Percentiles rank a stretch among this genome's conserved stretches.
Evolutionary conservation across 2,888 invertebrate species (phyloP).

Genomic region (Athalia cordata): DNA sequence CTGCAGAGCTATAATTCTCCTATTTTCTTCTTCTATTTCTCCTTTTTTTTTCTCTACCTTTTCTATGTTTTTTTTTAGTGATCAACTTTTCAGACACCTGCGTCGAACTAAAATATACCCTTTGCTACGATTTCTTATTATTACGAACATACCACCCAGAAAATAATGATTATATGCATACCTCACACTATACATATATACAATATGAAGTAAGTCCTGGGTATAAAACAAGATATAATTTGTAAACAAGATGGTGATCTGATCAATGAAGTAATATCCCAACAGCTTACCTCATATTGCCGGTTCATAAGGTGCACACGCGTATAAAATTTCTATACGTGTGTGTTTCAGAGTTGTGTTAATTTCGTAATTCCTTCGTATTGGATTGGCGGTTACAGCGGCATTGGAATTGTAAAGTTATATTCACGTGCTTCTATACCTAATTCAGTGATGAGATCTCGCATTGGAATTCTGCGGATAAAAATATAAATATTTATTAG

Average conservation of each 20-base stretch:
- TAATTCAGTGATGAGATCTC: neutral
- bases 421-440: slow-evolving; percentile 11
- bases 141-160: no score
- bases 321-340: neutral
- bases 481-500: slow-evolving; percentile 35
- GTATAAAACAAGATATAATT: neutral
- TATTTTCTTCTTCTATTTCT: no score
- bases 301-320: no score
- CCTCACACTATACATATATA: neutral
- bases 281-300: slow-evolving; percentile 15
- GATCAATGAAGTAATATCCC: neutral
- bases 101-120: no score
- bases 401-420: neutral
- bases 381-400: neutral
- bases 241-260: neutral
- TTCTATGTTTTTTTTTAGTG: no score
- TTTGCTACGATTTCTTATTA: no score
- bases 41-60: no score
- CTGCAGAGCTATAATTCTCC: no score
- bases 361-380: neutral
- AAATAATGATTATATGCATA: neutral
- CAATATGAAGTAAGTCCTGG: neutral
- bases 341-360: neutral
- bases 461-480: slow-evolving; percentile 16
- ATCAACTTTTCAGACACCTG: no score